Evolutionary conservation across 1,140 invertebrate species (phyloP).

Genomic region (Drosophila sturtevanti): DNA sequence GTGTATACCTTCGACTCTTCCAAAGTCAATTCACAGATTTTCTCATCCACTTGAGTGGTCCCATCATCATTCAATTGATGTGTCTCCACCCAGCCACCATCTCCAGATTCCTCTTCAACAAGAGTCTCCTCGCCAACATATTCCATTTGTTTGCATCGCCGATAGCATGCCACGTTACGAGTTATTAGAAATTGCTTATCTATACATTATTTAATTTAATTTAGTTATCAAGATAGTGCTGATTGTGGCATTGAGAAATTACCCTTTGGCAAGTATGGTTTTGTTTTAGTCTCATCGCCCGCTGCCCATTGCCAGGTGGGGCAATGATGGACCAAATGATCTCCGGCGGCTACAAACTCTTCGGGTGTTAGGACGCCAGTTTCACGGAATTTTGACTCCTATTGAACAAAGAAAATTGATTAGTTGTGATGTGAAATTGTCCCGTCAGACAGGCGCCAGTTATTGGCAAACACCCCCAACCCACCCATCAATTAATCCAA

Average conservation of each 20-base stretch:
- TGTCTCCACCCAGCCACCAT: conserved; percentile 99
- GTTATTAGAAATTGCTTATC: conserved; percentile 99
- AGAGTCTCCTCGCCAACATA: conserved; percentile 94
- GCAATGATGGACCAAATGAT: conserved; percentile 99
- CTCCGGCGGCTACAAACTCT: conserved; percentile 98
- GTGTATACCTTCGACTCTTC: conserved; percentile 84
- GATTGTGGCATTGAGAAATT: conserved; percentile 2
- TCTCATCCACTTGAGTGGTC: conserved; percentile 81
- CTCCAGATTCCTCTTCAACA: conserved; percentile 94
- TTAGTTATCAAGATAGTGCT: background rate
- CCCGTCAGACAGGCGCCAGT: conserved; percentile 19
- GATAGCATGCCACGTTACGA: conserved; percentile 96
- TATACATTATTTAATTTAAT: conserved; percentile 25
- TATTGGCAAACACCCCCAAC: background rate
- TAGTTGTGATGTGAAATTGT: conserved; percentile 16
- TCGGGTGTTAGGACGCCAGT: conserved; percentile 98
- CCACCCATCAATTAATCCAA: conserved; percentile 8
- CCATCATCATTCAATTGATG: conserved; percentile 86
- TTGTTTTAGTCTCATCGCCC: conserved; percentile 93
- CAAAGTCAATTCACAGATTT: conserved; percentile 87
- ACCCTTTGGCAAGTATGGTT: conserved; percentile 92
- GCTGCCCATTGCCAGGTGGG: conserved; percentile 99
- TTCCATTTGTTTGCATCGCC: conserved; percentile 97
- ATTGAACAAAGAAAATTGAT: conserved; percentile 16
- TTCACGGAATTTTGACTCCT: conserved; percentile 99